Evolutionary conservation across 2,888 invertebrate species (phyloP).

Genomic region (Drosophila pegasa): DNA sequence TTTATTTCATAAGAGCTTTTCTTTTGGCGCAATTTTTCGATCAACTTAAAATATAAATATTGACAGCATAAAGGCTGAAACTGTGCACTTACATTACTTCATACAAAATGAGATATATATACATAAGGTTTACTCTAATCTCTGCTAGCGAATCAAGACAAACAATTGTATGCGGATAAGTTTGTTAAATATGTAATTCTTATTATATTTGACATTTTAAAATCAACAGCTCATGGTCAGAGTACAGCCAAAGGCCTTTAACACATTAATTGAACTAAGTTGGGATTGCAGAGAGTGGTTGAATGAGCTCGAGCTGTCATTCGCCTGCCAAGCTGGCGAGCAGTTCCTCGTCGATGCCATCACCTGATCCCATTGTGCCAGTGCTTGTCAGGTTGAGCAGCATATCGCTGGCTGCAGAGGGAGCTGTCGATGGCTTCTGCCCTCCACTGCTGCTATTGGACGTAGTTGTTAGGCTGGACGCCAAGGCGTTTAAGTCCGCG

Average conservation of each 20-base stretch:
- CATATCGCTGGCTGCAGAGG: conserved; percentile 34
- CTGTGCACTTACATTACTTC: no score
- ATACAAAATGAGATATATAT: no score
- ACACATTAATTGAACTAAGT: conserved; percentile 25
- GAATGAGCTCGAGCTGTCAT: conserved; percentile 52
- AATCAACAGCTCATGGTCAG: conserved; percentile 9
- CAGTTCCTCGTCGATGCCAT: conserved; percentile 71
- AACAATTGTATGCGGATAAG: background rate
- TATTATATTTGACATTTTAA: conserved; percentile 11
- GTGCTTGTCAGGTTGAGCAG: conserved; percentile 41
- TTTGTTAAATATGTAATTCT: conserved; percentile 1
- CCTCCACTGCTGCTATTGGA: conserved; percentile 24
- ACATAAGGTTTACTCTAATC: no score
- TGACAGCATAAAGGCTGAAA: no score
- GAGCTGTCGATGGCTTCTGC: conserved; percentile 13
- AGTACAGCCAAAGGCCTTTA: conserved; percentile 7
- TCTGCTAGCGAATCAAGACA: no score
- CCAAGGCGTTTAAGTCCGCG: conserved; percentile 12
- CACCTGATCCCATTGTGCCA: conserved; percentile 26
- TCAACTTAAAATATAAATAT: background rate
- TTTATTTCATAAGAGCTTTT: background rate
- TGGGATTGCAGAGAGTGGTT: conserved; percentile 12
- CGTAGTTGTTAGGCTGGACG: conserved; percentile 15
- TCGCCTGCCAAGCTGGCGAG: conserved; percentile 74
- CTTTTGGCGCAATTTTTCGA: background rate